Evolutionary conservation across 2,797 vertebrate species (phyloP).

Genomic region (Helostoma temminkii): DNA sequence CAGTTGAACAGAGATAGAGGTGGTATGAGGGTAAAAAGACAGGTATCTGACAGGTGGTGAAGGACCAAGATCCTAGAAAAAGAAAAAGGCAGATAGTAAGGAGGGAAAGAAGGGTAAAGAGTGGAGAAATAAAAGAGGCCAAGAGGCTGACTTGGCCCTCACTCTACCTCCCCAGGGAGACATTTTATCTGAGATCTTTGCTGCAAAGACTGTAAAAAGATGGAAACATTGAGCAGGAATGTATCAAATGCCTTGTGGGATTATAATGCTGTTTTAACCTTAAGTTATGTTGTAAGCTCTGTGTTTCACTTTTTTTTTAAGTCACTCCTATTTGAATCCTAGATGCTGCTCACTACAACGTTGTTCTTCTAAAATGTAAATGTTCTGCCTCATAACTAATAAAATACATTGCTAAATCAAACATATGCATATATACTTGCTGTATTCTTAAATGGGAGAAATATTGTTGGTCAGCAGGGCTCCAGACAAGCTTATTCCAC

Average conservation of each 20-base stretch:
- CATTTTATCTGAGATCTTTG: slow-evolving; percentile 69
- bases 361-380: not conserved
- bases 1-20: slow-evolving; percentile 48
- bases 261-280: slow-evolving; percentile 4
- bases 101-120: slow-evolving; percentile 32
- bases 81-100: slow-evolving; percentile 23
- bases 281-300: not conserved
- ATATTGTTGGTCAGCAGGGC: no score
- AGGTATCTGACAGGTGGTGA: slow-evolving; percentile 80
- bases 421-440: no score
- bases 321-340: not conserved
- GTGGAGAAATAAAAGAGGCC: slow-evolving; percentile 59
- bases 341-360: not conserved
- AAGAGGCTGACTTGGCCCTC: slow-evolving; percentile 70
- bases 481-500: no score
- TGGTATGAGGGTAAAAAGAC: slow-evolving; percentile 45
- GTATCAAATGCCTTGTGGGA: slow-evolving; percentile 19
- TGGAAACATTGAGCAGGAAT: slow-evolving; percentile 28
- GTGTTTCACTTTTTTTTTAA: not conserved
- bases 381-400: not conserved
- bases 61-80: slow-evolving; percentile 66
- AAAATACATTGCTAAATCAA: no score
- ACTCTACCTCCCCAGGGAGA: slow-evolving; percentile 57
- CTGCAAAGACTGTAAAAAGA: slow-evolving; percentile 31
- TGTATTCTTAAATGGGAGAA: no score